These are phyloP conservation scores for Drosophila nigromelanica DNA, from an alignment of 1,140 invertebrate genomes.

Conservation along the genomic window DNA sequence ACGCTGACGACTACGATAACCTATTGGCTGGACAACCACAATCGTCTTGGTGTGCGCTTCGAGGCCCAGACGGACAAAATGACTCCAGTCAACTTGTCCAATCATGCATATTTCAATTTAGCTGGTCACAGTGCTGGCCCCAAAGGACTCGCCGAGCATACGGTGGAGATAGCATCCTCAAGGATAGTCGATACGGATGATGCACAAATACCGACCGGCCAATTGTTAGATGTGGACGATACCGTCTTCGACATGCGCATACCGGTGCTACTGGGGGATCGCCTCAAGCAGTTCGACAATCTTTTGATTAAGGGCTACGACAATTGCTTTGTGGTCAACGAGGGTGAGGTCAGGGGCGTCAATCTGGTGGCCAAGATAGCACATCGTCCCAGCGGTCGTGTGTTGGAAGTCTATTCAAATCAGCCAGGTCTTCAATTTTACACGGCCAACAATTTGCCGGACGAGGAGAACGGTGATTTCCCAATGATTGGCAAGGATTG, in stretches of 20 bases:
- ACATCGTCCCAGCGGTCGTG: conserved; percentile 89
- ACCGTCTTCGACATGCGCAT: conserved; percentile 90
- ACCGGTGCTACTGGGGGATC: conserved; percentile 85
- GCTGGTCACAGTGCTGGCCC: conserved; percentile 89
- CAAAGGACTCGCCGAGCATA: conserved; percentile 89
- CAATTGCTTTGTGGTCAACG: conserved; percentile 89
- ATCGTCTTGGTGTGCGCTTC: conserved; percentile 89
- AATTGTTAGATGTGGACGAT: conserved; percentile 87
- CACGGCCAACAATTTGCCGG: conserved; percentile 91
- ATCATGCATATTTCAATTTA: conserved; percentile 97
- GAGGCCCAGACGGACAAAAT: conserved; percentile 89
- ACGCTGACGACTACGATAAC: conserved; percentile 87
- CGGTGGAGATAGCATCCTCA: conserved; percentile 89
- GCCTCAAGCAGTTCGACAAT: conserved; percentile 81
- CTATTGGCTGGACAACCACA: conserved; percentile 89
- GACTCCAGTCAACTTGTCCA: conserved; percentile 95
- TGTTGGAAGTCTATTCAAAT: conserved; percentile 91
- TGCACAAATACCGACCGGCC: conserved; percentile 91
- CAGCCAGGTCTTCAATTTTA: conserved; percentile 97
- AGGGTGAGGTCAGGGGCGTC: conserved; percentile 8
- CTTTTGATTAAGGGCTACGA: conserved; percentile 87
- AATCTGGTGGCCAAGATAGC: conserved; percentile 84
- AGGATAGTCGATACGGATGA: conserved; percentile 89
- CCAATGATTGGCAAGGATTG: conserved; percentile 67
- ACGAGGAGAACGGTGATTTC: conserved; percentile 75